Evolutionary conservation across 23 tunicate genomes (phyloP).

Genomic region (Ciona savignyi): DNA sequence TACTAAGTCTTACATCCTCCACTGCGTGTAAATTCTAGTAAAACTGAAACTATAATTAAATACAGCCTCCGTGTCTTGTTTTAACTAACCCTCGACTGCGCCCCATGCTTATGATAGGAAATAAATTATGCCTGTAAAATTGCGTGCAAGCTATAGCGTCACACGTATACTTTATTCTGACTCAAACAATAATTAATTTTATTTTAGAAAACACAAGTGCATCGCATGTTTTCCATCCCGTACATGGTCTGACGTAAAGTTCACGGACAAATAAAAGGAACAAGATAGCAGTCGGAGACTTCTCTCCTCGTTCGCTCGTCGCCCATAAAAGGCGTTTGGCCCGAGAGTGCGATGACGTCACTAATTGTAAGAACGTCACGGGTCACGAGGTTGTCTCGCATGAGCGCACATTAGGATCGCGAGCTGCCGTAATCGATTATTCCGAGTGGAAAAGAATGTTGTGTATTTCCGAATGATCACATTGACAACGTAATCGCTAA

Average conservation of each 20-base stretch:
- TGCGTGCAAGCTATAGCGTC: too few relatives aligned
- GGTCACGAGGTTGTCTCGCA: neutral
- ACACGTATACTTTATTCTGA: neutral
- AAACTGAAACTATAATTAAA: too few relatives aligned
- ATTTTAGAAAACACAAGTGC: neutral
- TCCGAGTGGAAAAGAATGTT: too few relatives aligned
- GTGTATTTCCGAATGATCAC: too few relatives aligned
- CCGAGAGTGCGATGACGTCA: neutral
- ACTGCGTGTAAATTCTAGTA: too few relatives aligned
- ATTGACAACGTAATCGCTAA: too few relatives aligned
- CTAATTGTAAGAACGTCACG: neutral
- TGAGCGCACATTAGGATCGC: neutral
- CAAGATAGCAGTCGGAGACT: neutral
- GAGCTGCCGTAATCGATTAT: too few relatives aligned
- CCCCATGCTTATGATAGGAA: too few relatives aligned
- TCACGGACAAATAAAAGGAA: neutral
- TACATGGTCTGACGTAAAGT: neutral
- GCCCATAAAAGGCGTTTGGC: neutral
- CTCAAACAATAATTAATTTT: neutral
- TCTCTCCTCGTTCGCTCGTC: neutral
- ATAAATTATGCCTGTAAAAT: too few relatives aligned
- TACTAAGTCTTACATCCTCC: too few relatives aligned
- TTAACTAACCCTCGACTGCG: too few relatives aligned
- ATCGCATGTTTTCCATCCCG: neutral
- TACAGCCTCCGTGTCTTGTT: too few relatives aligned